Conservation (phyloP, 2,888 invertebrate species). For the Hirtodrosophila duncani region DNA sequence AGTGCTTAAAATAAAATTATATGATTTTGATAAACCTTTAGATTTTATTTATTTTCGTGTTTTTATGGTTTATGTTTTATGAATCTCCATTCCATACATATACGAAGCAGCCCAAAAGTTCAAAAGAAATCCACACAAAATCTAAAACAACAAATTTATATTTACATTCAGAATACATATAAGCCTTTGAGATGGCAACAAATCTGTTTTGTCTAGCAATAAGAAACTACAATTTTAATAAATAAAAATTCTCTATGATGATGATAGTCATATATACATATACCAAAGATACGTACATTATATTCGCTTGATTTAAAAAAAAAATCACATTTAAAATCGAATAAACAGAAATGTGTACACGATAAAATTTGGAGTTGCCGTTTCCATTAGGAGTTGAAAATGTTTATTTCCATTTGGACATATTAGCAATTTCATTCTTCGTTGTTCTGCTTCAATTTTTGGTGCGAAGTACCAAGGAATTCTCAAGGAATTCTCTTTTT, state of each 20-base stretch:
- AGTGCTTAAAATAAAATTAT: constrained; percentile 49
- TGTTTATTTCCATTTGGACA: not conserved
- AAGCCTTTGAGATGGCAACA: too few species aligned
- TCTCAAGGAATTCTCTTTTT: too few species aligned
- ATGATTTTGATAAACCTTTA: constrained; percentile 11
- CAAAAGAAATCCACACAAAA: constrained; percentile 34
- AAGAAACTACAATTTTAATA: too few species aligned
- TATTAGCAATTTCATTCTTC: not conserved
- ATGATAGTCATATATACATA: constrained; percentile 17
- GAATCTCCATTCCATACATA: constrained; percentile 4
- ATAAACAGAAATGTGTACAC: constrained; percentile 39
- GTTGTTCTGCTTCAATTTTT: too few species aligned
- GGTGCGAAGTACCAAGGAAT: too few species aligned
- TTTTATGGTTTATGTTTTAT: constrained; percentile 10
- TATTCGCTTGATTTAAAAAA: too few species aligned
- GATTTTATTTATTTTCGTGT: constrained; percentile 14
- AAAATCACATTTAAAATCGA: too few species aligned
- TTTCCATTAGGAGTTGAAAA: not conserved
- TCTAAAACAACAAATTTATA: constrained; percentile 12
- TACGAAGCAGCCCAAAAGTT: constrained; percentile 56
- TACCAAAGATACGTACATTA: constrained; percentile 20
- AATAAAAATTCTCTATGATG: constrained; percentile 10
- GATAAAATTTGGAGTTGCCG: not conserved
- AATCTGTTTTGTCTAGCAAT: too few species aligned
- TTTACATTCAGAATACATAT: constrained; percentile 37